Base-by-base conservation (phyloP, 1,140 invertebrate genomes). In the Heliothis virescens region DNA sequence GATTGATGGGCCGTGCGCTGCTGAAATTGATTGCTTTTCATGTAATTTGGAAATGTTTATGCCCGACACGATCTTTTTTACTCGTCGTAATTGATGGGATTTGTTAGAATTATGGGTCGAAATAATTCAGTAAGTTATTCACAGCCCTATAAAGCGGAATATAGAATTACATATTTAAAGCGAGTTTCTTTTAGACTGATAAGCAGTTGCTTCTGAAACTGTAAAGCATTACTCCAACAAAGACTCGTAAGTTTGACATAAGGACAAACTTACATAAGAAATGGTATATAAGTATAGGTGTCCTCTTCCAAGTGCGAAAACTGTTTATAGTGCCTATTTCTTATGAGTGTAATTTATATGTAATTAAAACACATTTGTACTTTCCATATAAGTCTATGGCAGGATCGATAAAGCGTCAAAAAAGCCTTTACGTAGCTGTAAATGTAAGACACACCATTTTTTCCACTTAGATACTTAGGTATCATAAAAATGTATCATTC, bases 1-100 rank as follows among this genome's bases (percentile, higher is more conserved):
- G 52, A 78, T 69, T 67, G 75, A 78, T 78, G 75, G 52, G 75
- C 50, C 21, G 63, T 52, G 62, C 57, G 74, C 53, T 79, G 73
- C 21, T 65, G 62, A 79, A 79, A 79, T 73, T 55, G 18, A 79
- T 78, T 18, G 41, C 62, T 65, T 59, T 65, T 67, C 59, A 77
- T 62, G 69, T 72, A 55, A 72, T 72, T 57, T 72, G 26, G 21
- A 34, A 57, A 72, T 72, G 69, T 72, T 55, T 71, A 71, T 71
- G 67, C 67, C 15, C 5, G 34, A 71, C 67, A 71, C 67, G 67
- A 52, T 29, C 67, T 50, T 71, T 71, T 71, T 52, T 52, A 29
- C 18, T 52, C 29, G 2, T 12, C 13, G 15, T 67, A 3, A 26
- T 29, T 60, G 57, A 29, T 60, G 57, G 18, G 55, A 26, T 62